Percentiles rank a stretch among this genome's conserved stretches.
Evolutionary conservation across 2,113 vertebrate genomes (phyloP).

Genomic region (Hassar affinis): DNA sequence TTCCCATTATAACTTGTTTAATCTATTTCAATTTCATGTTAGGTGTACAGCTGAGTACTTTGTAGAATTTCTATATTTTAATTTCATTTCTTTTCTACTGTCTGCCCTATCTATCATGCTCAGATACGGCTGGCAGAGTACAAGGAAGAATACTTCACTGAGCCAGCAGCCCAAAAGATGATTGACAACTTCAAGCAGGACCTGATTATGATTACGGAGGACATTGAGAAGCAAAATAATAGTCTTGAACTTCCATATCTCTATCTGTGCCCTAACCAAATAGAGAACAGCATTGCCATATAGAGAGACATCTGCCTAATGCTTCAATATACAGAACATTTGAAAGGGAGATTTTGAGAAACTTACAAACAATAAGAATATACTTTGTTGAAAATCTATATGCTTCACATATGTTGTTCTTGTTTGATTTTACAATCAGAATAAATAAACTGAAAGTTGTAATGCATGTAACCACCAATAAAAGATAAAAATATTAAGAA

Average conservation of each 20-base stretch:
- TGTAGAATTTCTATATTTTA: background rate
- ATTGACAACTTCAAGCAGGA: conserved; percentile 62
- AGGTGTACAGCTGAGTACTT: background rate
- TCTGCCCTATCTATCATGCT: background rate
- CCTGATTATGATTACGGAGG: conserved; percentile 61
- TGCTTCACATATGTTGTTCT: no score
- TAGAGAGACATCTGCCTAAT: conserved; percentile 42
- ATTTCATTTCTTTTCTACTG: background rate
- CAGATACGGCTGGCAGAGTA: conserved; percentile 68
- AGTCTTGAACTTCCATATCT: conserved; percentile 63
- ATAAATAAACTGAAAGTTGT: background rate
- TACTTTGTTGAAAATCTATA: no score
- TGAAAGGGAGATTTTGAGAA: no score
- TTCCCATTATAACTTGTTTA: background rate
- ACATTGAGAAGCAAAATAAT: conserved; percentile 63
- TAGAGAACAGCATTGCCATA: conserved; percentile 77
- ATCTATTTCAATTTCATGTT: no score
- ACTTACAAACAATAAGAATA: no score
- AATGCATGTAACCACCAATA: background rate
- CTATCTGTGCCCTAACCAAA: conserved; percentile 65
- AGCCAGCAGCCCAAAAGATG: conserved; percentile 55
- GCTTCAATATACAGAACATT: no score
- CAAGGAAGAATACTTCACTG: conserved; percentile 65
- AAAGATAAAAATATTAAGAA: background rate
- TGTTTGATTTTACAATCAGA: background rate